Evolutionary conservation across 2,797 vertebrate species (phyloP).

Genomic region (Acrossocheilus fasciatus): DNA sequence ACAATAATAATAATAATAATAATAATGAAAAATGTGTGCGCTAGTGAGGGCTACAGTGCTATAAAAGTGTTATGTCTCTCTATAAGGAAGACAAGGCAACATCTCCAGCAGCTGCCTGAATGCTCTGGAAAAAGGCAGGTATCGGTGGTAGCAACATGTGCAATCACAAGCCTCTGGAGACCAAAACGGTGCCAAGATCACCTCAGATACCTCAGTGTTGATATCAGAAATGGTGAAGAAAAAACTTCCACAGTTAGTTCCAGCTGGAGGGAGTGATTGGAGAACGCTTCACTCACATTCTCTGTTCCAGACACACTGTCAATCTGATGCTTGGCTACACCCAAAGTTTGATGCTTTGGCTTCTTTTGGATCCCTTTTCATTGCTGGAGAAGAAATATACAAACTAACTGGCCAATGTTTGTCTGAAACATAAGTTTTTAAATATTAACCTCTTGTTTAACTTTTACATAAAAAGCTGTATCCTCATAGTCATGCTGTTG

Average conservation of each 20-base stretch:
- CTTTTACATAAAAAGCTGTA: neutral
- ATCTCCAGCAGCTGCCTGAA: neutral
- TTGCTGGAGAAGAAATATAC: neutral
- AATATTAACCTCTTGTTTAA: neutral
- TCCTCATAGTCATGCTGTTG: neutral
- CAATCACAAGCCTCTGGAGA: neutral
- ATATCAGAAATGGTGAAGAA: neutral
- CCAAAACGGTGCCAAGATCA: neutral
- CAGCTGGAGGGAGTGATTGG: neutral
- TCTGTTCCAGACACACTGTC: neutral
- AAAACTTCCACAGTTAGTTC: neutral
- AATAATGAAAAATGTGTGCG: no score
- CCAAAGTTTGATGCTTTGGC: neutral
- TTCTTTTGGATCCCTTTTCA: neutral
- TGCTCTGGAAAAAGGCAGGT: neutral
- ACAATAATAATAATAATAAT: no score
- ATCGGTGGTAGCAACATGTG: neutral
- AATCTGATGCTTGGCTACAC: neutral
- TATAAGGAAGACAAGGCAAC: neutral
- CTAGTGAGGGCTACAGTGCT: no score
- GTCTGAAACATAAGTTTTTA: neutral
- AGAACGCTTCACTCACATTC: neutral
- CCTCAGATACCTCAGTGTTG: neutral
- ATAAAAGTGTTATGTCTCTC: neutral
- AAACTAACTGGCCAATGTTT: neutral